Base-by-base conservation (phyloP, 2,113 vertebrate genomes). In the Thymallus thymallus region DNA sequence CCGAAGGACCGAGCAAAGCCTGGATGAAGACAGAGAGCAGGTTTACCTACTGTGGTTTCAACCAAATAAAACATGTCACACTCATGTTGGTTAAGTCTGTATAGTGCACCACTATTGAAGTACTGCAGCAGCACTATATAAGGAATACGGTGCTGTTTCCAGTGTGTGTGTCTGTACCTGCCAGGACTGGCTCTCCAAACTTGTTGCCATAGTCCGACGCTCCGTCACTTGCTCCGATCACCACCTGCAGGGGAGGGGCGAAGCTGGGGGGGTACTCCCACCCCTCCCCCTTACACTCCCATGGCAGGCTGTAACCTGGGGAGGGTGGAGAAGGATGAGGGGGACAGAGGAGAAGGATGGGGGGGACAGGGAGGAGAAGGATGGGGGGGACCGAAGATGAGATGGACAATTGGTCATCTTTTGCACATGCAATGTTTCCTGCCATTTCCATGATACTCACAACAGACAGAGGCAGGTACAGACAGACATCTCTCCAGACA, bases 121-220 rank as follows among this genome's bases (percentile, higher is more conserved):
- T 41, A 41, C 35, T 41, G 3, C 46, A 51, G 14, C 35, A 51
- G 14, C 16, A 16, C 48, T 51, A 51, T 18, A 51, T 16, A 51
- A 51, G 46, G 46, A 51, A 51, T 16, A 18, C n/a, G n/a, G n/a
- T n/a, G n/a, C n/a, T n/a, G 48, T 51, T 18, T 51, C 16, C 48
- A 51, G 4, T 18, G 48, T 18, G 18, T 5, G 1, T 48, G 30
- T 20, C 18, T 48, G 56, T 62, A 96, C 96, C 96, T 48, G 95
- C 91, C 55, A 98, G 84, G 6, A 98, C 93, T 0, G 96, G 96
- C 35, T 98, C 96, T 41, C 96, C 96, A 83, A 97, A 97, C 80
- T 97, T 98, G 90, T 98, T 98, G 72, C 96, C 96, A 0, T 98
- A 98, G 86, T 98, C 96, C 0, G 96, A 97, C 5, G 96, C 96